Percentiles rank a stretch among this genome's conserved stretches.
These are phyloP conservation scores for Paracanthobrama guichenoti DNA, from an alignment of 2,113 vertebrate species.

Conservation along the genomic window DNA sequence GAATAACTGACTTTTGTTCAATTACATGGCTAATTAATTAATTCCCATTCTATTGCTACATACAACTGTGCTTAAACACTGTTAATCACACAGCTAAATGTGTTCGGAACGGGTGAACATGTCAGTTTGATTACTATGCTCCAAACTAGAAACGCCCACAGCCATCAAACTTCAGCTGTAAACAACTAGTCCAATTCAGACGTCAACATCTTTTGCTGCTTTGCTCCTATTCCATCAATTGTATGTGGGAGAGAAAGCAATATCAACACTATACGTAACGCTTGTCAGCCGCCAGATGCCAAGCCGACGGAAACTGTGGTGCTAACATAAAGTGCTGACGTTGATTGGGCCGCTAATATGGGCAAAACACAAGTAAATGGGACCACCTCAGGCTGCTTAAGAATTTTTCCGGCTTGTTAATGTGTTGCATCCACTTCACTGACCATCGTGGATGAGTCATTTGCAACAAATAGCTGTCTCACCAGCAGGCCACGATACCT, in stretches of 20 bases:
- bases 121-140: conserved; percentile 53
- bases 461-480: conserved; percentile 34
- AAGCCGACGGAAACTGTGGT: conserved; percentile 7
- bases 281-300: background rate
- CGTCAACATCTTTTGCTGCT: background rate
- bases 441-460: conserved; percentile 31
- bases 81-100: conserved; percentile 35
- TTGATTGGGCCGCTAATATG: conserved; percentile 40
- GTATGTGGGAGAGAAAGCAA: conserved; percentile 11
- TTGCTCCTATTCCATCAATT: conserved; percentile 30
- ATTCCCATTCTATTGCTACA: conserved; percentile 3
- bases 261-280: conserved; percentile 12
- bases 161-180: conserved; percentile 30
- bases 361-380: background rate
- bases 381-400: background rate
- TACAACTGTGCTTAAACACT: conserved; percentile 23
- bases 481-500: conserved; percentile 30
- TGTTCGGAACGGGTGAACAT: conserved; percentile 16
- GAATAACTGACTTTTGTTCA: conserved; percentile 13
- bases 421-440: conserved; percentile 42
- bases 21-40: conserved; percentile 19
- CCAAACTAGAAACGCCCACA: conserved; percentile 42
- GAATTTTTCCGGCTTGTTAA: conserved; percentile 32
- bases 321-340: conserved; percentile 34
- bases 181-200: conserved; percentile 38